Conservation (phyloP, 2,113 vertebrate species). For the Proteles cristata region DNA sequence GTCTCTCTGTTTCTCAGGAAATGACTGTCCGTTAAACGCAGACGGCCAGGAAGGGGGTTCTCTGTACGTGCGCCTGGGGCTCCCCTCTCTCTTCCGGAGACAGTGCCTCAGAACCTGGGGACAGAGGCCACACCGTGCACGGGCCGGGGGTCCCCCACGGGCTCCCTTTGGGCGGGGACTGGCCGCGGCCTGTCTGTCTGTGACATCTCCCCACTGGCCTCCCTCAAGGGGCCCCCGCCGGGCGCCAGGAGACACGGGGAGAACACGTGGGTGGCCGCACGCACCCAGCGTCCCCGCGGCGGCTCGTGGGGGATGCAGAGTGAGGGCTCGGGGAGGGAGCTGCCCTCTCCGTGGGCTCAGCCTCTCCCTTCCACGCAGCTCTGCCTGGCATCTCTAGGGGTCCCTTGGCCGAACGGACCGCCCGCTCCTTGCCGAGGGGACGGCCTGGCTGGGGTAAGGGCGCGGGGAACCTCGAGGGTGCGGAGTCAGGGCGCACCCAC, state of each 20-base stretch:
- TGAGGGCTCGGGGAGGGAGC: neutral
- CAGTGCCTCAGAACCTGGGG: neutral
- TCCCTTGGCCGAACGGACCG: rapidly evolving
- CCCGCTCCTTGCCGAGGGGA: neutral
- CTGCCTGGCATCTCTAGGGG: neutral
- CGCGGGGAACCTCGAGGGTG: rapidly evolving
- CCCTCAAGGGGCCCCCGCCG: rapidly evolving
- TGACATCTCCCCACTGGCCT: rapidly evolving
- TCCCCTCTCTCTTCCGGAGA: rapidly evolving
- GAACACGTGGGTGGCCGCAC: no score
- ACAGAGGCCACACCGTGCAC: rapidly evolving
- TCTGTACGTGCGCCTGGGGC: rapidly evolving
- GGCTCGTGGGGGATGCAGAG: rapidly evolving
- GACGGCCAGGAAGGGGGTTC: rapidly evolving
- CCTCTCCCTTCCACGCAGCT: neutral
- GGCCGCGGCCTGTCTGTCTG: rapidly evolving
- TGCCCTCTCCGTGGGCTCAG: neutral
- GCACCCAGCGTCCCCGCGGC: no score
- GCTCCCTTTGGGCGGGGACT: rapidly evolving
- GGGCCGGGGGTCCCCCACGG: rapidly evolving
- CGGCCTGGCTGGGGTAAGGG: neutral
- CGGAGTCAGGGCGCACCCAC: neutral
- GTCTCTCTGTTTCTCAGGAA: neutral
- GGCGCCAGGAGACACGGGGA: neutral
- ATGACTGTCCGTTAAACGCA: neutral